Percentiles rank a stretch among this genome's conserved stretches.
Conservation (phyloP, 1,140 invertebrate species). For the Bathynomus jamesi region DNA sequence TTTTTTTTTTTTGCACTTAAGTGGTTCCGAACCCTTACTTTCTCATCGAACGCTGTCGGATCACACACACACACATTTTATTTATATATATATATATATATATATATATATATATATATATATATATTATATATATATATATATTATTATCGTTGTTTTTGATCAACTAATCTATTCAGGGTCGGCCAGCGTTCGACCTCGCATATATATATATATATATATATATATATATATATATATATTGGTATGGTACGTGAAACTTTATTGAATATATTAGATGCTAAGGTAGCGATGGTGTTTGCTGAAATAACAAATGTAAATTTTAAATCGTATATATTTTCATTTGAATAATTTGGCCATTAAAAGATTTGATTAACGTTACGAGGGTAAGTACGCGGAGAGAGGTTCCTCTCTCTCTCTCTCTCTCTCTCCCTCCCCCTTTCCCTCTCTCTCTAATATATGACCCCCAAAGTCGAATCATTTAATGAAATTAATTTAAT, state of each 20-base stretch:
- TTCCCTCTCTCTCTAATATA: background rate
- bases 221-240: background rate
- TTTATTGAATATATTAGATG: background rate
- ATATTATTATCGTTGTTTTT: too few species aligned
- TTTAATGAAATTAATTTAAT: background rate
- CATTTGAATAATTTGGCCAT: background rate
- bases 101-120: background rate
- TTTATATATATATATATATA: background rate
- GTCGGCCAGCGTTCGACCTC: too few species aligned
- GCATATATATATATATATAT: background rate
- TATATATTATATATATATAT: conserved; percentile 7
- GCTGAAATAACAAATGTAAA: too few species aligned
- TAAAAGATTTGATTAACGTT: conserved; percentile 1
- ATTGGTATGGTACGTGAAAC: background rate
- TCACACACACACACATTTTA: too few species aligned
- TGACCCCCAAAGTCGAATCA: background rate
- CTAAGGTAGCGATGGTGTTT: background rate
- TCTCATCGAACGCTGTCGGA: too few species aligned
- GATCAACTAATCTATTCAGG: too few species aligned
- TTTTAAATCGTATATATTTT: too few species aligned
- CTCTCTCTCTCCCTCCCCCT: too few species aligned
- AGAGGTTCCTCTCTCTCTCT: too few species aligned
- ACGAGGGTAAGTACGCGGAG: too few species aligned
- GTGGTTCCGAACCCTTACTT: too few species aligned
- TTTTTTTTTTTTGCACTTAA: too few species aligned